Conservation (phyloP, 2,888 invertebrate species). For the Gastrophysa polygoni region DNA sequence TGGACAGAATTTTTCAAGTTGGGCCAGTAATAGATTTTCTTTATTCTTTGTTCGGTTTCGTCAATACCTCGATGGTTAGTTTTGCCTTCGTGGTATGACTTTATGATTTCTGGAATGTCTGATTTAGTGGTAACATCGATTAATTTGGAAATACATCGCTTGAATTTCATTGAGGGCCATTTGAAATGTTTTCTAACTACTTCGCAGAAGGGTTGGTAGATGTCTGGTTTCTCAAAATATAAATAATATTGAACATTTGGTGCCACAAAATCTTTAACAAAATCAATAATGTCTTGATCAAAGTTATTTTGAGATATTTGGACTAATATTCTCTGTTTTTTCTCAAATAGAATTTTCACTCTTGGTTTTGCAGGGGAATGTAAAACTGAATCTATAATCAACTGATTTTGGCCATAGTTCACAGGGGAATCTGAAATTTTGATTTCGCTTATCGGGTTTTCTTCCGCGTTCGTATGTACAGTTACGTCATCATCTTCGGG, state of each 20-base stretch:
- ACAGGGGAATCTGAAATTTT: neutral
- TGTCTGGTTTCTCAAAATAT: neutral
- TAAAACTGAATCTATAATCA: neutral
- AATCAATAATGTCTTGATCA: neutral
- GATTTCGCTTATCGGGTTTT: neutral
- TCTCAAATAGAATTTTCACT: neutral
- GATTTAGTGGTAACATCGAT: neutral
- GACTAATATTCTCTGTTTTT: neutral
- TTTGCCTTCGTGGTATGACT: neutral
- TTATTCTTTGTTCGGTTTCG: neutral
- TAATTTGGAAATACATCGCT: neutral
- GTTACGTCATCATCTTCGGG: neutral
- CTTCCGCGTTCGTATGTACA: neutral
- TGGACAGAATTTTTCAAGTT: no score
- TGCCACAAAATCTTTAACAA: neutral
- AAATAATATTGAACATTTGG: neutral
- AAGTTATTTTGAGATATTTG: neutral
- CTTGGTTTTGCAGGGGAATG: neutral
- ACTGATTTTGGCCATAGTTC: neutral
- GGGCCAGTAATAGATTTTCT: no score
- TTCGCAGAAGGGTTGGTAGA: neutral
- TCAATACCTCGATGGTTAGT: neutral
- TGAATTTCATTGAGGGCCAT: neutral
- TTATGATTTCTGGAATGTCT: neutral
- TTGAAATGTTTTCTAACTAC: neutral